Evolutionary conservation across 2,888 invertebrate genomes (phyloP).

Genomic region (Drosophila paranaensis): DNA sequence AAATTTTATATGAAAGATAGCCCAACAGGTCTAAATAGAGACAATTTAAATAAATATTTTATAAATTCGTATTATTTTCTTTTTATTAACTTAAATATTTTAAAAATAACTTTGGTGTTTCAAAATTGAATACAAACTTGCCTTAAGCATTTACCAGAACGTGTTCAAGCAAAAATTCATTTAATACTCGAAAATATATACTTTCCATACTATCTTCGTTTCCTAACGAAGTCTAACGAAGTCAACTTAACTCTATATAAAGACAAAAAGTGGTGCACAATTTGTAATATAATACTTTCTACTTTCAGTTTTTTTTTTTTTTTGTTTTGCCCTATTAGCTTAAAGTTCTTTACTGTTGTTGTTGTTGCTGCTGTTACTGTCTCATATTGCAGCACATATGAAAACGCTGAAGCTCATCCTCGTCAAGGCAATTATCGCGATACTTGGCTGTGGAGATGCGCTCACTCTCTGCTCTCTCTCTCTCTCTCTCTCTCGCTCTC

Average conservation of each 20-base stretch:
- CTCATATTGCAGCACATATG: slow-evolving; percentile 39
- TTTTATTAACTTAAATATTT: background rate
- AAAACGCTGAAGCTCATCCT: slow-evolving; percentile 37
- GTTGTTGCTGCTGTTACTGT: background rate
- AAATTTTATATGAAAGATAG: too few relatives aligned
- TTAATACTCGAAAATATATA: too few relatives aligned
- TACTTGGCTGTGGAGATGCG: slow-evolving; percentile 42
- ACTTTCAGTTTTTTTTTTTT: background rate
- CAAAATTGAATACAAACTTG: background rate
- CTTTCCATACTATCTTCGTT: background rate
- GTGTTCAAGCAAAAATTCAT: too few relatives aligned
- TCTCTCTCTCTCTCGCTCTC: too few relatives aligned
- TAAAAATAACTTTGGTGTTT: background rate
- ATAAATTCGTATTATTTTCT: too few relatives aligned
- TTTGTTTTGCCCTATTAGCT: slow-evolving; percentile 5
- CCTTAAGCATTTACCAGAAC: background rate
- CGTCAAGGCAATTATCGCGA: slow-evolving; percentile 64
- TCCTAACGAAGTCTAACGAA: background rate
- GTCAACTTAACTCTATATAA: background rate
- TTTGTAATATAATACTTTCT: slow-evolving; percentile 6
- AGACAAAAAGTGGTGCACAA: background rate
- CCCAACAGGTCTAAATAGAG: too few relatives aligned
- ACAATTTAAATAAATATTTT: too few relatives aligned
- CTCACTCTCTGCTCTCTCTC: background rate
- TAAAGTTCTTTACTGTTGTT: background rate